A percentile compares a stretch with the other conserved stretches of the same genome.
These are phyloP conservation scores for Diplodus puntazzo DNA, from an alignment of 2,797 vertebrate genomes.

Conservation along the genomic window DNA sequence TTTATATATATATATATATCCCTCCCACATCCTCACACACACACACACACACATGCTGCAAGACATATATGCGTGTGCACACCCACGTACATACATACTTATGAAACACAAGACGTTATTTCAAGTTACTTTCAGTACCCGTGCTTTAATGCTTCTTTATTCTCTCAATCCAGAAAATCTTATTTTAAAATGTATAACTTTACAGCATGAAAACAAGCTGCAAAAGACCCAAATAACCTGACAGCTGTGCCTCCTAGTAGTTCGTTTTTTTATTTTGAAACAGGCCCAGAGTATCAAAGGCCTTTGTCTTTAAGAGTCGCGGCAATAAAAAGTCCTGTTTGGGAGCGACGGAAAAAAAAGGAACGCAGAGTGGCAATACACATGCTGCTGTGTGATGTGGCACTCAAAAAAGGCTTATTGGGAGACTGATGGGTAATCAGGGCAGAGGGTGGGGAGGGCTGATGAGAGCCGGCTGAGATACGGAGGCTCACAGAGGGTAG, in stretches of 20 bases:
- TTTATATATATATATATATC: conserved; percentile 70
- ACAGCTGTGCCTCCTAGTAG: conserved; percentile 74
- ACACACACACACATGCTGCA: conserved; percentile 27
- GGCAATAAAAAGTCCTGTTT: conserved; percentile 78
- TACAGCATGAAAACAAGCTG: conserved; percentile 55
- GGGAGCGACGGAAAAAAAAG: conserved; percentile 63
- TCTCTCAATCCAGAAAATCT: conserved; percentile 24
- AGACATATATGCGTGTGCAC: conserved; percentile 43
- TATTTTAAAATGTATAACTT: conserved; percentile 50
- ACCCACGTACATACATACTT: conserved; percentile 48
- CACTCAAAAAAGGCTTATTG: conserved; percentile 53
- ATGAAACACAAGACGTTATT: conserved; percentile 67
- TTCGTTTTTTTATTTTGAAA: conserved; percentile 59
- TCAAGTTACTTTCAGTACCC: conserved; percentile 39
- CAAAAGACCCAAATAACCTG: conserved; percentile 66
- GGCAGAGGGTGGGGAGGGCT: conserved; percentile 57
- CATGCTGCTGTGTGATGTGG: conserved; percentile 81
- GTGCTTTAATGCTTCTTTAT: conserved; percentile 14
- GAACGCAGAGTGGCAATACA: conserved; percentile 63
- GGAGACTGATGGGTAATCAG: conserved; percentile 74
- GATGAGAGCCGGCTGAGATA: conserved; percentile 62
- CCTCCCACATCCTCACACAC: conserved; percentile 73
- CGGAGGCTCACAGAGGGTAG: conserved; percentile 72
- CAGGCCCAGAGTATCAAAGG: conserved; percentile 73
- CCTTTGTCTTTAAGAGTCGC: conserved; percentile 72